A percentile compares a stretch with the other conserved stretches of the same genome.
These are phyloP conservation scores for Okapia johnstoni DNA, from an alignment of 2,113 vertebrate species.

Conservation along the genomic window DNA sequence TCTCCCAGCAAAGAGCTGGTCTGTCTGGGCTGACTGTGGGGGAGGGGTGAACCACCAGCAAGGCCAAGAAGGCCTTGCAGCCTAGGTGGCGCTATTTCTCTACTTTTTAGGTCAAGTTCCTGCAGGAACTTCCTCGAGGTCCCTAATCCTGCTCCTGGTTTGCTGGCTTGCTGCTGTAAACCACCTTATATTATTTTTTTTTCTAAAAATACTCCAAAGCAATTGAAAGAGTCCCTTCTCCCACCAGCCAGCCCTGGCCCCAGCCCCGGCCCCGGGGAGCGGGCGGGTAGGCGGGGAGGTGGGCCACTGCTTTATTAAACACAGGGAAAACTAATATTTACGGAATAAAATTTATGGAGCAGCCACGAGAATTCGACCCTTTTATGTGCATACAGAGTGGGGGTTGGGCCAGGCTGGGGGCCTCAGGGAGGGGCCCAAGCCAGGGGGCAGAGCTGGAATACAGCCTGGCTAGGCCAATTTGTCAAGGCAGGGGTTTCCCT, in stretches of 20 bases:
- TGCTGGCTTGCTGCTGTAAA: slow-evolving; percentile 76
- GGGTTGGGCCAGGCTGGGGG: slow-evolving; percentile 63
- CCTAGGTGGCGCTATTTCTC: slow-evolving; percentile 86
- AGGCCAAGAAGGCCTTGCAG: slow-evolving; percentile 58
- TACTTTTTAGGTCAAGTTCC: slow-evolving; percentile 75
- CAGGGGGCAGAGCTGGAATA: slow-evolving; percentile 67
- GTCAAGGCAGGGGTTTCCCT: slow-evolving; percentile 69
- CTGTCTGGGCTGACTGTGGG: not conserved
- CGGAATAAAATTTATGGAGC: slow-evolving; percentile 86
- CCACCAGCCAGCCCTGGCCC: slow-evolving; percentile 76
- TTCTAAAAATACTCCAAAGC: slow-evolving; percentile 88
- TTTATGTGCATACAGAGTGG: slow-evolving; percentile 72
- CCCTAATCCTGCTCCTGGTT: slow-evolving; percentile 67
- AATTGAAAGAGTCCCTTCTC: slow-evolving; percentile 87
- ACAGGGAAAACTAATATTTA: slow-evolving; percentile 86
- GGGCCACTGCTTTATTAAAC: slow-evolving; percentile 85
- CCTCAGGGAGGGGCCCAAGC: slow-evolving; percentile 63
- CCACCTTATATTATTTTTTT: slow-evolving; percentile 81
- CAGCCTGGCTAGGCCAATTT: slow-evolving; percentile 59
- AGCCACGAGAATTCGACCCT: slow-evolving; percentile 76
- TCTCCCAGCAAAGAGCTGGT: not conserved
- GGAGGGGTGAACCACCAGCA: not conserved
- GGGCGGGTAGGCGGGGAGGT: slow-evolving; percentile 83
- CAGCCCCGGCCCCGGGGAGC: slow-evolving; percentile 82
- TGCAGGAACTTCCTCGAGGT: slow-evolving; percentile 74